Base-by-base conservation (phyloP, 2,888 invertebrate species). In the Xiphydria camelus region DNA sequence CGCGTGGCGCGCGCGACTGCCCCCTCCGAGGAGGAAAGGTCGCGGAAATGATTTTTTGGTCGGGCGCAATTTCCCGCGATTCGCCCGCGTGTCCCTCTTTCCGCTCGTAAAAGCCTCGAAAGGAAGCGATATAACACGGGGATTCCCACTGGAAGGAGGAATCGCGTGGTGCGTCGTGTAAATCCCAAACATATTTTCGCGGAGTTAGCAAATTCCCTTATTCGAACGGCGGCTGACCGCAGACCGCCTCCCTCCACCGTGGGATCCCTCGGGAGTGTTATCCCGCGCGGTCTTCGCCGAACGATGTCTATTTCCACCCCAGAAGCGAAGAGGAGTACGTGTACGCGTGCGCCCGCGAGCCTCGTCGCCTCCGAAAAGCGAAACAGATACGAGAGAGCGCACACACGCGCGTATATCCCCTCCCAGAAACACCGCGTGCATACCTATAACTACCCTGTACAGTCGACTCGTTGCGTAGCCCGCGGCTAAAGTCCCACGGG, bases 131-230 rank as follows among this genome's bases (percentile, higher is more conserved):
- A n/a, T n/a, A n/a, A n/a, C n/a, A n/a, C n/a, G n/a, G n/a, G n/a
- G n/a, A n/a, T n/a, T n/a, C n/a, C n/a, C n/a, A n/a, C n/a, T n/a
- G n/a, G n/a, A n/a, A n/a, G n/a, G n/a, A n/a, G n/a, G n/a, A n/a
- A n/a, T n/a, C n/a, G n/a, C n/a, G n/a, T n/a, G n/a, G n/a, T n/a
- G 6, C n/a, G 25, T n/a, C 50, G 47, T 32, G 55, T 61, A 60
- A 64, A 68, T 69, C 69, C 68, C 64, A 61, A 71, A 66, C 68
- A 73, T 70, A 73, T 73, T 73, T 70, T 67, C 63, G 66, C 70
- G 56, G 66, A 66, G 66, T 73, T 72, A 66, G 71, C 70, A 62
- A 68, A 69, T 72, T 68, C 62, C 54, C 60, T n/a, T 10, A 17
- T 7, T 7, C 53, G 51, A 18, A 41, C 35, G 49, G 51, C 53